These are phyloP conservation scores for Tipula unca DNA, from an alignment of 2,888 invertebrate species.

Conservation along the genomic window DNA sequence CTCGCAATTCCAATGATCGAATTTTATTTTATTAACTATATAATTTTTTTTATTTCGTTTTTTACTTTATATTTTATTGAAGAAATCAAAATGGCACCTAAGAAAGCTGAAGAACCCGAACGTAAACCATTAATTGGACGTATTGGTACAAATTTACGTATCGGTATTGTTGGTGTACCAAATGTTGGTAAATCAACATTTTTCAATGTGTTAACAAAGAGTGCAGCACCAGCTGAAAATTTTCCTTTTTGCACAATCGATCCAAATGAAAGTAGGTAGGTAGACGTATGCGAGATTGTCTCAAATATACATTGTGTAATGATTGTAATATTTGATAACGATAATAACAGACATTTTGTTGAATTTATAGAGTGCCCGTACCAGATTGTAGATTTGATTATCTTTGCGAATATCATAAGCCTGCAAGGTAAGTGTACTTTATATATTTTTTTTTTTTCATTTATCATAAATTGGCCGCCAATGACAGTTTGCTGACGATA, in stretches of 20 bases:
- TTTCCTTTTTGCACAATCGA: slow-evolving; percentile 99
- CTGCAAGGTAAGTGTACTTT: slow-evolving; percentile 62
- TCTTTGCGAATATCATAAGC: slow-evolving; percentile 89
- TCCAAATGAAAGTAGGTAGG: slow-evolving; percentile 99
- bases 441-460: slow-evolving; percentile 20
- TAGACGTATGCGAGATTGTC: slow-evolving; percentile 22
- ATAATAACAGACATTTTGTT: neutral
- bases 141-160: slow-evolving; percentile 91
- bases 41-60: neutral
- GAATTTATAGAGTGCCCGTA: slow-evolving; percentile 78
- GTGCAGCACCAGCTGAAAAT: slow-evolving; percentile 95
- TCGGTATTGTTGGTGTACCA: slow-evolving; percentile 93
- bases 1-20: neutral
- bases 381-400: slow-evolving; percentile 91
- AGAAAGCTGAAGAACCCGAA: slow-evolving; percentile 84
- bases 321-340: neutral
- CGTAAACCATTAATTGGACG: slow-evolving; percentile 87
- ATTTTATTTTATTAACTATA: neutral
- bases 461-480: slow-evolving; percentile 22
- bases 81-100: slow-evolving; percentile 58
- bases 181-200: slow-evolving; percentile 99
- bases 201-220: slow-evolving; percentile 98
- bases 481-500: neutral
- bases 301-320: neutral
- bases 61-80: slow-evolving; percentile 18